These are phyloP conservation scores for Malurus melanocephalus DNA, from an alignment of 2,113 vertebrate genomes.

Conservation along the genomic window DNA sequence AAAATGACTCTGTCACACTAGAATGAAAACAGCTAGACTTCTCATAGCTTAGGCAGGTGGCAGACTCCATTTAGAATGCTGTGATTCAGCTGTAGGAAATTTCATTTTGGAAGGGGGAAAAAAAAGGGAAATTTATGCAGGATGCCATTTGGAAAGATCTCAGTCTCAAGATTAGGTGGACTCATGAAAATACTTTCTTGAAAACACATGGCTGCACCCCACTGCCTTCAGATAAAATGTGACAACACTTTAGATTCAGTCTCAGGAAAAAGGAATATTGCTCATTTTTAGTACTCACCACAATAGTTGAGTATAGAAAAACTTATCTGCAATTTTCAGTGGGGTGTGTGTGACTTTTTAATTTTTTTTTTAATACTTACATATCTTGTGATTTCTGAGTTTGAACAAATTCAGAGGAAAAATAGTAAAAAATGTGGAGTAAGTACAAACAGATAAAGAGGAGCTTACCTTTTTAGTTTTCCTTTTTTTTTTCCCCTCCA, in stretches of 20 bases:
- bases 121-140: background rate
- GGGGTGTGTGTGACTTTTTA: background rate
- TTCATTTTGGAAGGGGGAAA: background rate
- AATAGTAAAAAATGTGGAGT: background rate
- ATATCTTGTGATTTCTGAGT: background rate
- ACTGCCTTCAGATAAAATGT: background rate
- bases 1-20: background rate
- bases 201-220: background rate
- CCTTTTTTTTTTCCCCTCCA: fast-evolving
- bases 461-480: background rate
- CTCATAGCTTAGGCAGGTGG: background rate
- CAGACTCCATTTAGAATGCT: background rate
- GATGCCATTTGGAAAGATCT: conserved; percentile 3
- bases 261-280: background rate
- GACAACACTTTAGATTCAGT: background rate
- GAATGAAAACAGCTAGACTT: background rate
- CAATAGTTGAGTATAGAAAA: background rate
- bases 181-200: background rate
- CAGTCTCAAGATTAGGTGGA: background rate
- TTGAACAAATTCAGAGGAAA: background rate
- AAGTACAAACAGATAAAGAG: background rate
- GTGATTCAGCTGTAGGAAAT: conserved; percentile 2
- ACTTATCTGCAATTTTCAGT: background rate
- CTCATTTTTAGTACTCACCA: background rate
- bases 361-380: background rate